Conservation (phyloP, 2,113 vertebrate species). For the Neogale vison region DNA sequence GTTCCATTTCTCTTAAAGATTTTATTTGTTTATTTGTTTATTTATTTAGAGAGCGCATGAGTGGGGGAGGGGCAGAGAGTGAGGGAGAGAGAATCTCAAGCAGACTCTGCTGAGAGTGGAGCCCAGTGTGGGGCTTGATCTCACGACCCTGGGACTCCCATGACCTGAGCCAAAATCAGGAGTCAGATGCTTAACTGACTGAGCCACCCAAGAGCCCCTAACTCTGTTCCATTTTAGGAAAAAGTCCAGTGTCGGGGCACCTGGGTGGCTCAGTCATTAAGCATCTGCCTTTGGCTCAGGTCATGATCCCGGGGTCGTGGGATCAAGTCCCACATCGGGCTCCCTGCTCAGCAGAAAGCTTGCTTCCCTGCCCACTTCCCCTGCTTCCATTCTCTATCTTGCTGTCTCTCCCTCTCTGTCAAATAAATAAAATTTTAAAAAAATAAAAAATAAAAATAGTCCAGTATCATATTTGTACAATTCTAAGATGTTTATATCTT, state of each 20-base stretch:
- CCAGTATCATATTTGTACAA: background rate
- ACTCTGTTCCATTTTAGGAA: background rate
- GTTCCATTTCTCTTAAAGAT: background rate
- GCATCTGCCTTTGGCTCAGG: too few species aligned
- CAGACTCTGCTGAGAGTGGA: background rate
- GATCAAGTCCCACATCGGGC: too few species aligned
- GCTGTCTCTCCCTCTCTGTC: too few species aligned
- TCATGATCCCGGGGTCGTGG: too few species aligned
- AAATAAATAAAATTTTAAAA: too few species aligned
- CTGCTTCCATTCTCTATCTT: too few species aligned
- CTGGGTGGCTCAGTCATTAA: too few species aligned
- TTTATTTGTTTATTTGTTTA: background rate
- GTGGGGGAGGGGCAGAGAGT: too few species aligned
- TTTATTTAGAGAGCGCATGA: background rate
- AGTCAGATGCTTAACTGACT: background rate
- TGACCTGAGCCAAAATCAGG: background rate
- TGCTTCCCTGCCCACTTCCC: too few species aligned
- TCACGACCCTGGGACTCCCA: background rate
- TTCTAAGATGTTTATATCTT: background rate
- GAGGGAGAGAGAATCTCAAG: background rate
- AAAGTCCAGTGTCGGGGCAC: background rate
- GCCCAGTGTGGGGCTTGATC: background rate
- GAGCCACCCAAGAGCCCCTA: background rate
- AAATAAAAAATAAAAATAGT: background rate
- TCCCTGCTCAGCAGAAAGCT: too few species aligned